Conservation (phyloP, 2,113 vertebrate genomes). For the Cnemophilus loriae region DNA sequence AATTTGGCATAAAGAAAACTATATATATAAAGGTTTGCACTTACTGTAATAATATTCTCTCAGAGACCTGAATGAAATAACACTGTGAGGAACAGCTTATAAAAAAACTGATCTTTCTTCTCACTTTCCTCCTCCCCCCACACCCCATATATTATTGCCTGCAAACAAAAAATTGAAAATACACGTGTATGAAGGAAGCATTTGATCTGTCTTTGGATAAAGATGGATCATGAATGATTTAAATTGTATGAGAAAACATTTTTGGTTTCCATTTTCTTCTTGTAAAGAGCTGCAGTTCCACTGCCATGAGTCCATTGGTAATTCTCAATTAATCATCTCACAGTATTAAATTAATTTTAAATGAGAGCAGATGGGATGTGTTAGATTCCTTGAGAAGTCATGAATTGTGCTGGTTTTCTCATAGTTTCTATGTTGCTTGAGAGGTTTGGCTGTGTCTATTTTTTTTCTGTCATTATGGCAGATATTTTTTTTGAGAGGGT, state of each 20-base stretch:
- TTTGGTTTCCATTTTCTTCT: not conserved
- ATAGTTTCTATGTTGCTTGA: not conserved
- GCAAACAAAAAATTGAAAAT: not conserved
- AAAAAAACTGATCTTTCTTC: not conserved
- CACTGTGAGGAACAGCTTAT: not conserved
- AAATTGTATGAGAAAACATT: not conserved
- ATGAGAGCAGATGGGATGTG: not conserved
- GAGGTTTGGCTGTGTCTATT: fast-evolving
- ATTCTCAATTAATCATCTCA: slow-evolving; percentile 43
- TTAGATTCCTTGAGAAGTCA: not conserved
- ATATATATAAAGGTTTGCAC: not conserved
- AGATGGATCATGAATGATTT: not conserved
- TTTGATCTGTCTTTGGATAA: not conserved
- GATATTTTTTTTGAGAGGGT: fast-evolving
- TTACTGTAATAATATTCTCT: not conserved
- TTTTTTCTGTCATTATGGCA: not conserved
- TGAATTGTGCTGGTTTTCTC: not conserved
- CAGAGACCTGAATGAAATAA: not conserved
- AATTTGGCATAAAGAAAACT: not conserved
- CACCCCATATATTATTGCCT: fast-evolving
- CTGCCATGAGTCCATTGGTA: not conserved
- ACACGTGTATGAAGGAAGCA: not conserved
- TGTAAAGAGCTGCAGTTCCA: not conserved
- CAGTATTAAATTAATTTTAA: slow-evolving; percentile 46
- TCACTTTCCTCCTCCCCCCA: not conserved